Base-by-base conservation (phyloP, 2,797 vertebrate genomes). In the Helicolenus hilgendorfi region DNA sequence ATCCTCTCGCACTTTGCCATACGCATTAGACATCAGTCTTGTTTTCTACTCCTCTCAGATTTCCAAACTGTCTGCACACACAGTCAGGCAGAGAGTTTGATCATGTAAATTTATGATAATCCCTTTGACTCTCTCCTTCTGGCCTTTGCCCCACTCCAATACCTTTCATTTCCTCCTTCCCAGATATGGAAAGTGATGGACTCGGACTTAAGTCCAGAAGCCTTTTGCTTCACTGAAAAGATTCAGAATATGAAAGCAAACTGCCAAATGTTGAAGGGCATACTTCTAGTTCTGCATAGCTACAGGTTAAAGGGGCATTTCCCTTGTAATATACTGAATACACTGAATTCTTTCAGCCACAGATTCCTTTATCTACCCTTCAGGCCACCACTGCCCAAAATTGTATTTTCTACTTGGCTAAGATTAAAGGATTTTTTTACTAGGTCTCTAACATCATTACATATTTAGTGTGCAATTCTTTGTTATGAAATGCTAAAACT, bases 101-200 rank as follows among this genome's bases (percentile, higher is more conserved):
- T 91, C 80, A 96, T 96, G 95, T 92, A 96, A 95, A 97, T 97
- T 84, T 96, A 97, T 96, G 94, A 95, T 96, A 96, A 96, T 97
- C 89, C 88, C 67, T 78, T 73, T 81, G 88, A 92, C 82, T 85
- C 73, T 41, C 84, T 94, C 38, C 71, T 56, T 78, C 68, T 89
- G 88, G 63, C 90, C 93, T 91, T 89, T 94, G 92, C 82, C 88
- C 90, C 60, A 22, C 58, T 84, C 73, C 86, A 81, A 71, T 85
- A 91, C 80, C 78, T 94, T 91, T 90, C 84, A 94, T 94, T 94
- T 95, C 84, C 90, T 74, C 45, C 77, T 64, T 72, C 73, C 79
- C 72, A 84, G 83, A 88, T 93, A 88, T 92, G 90, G 73, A 91
- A 94, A 90, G 72, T 74, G 84, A 93, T 87, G 79, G 92, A 92